A percentile compares a stretch with the other conserved stretches of the same genome.
Conservation (phyloP, 1,140 invertebrate species). For the Pseudomyrmex sp. region DNA sequence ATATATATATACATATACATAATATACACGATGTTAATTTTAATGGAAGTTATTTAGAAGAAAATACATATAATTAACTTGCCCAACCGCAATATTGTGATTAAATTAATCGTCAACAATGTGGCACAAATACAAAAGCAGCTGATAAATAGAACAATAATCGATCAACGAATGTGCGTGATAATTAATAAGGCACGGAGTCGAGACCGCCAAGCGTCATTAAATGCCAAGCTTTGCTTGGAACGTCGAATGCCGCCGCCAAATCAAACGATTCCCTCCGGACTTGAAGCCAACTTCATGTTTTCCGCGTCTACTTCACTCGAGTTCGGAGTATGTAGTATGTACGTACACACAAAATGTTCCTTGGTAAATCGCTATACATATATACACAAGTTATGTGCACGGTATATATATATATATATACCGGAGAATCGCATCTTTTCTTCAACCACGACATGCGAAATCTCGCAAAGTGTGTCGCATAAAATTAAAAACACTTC, state of each 20-base stretch:
- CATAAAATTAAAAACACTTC: conserved; percentile 15
- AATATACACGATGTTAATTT: not conserved
- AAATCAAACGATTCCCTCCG: conserved; percentile 57
- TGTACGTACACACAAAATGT: conserved; percentile 47
- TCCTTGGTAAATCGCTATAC: not conserved
- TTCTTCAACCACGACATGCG: not conserved
- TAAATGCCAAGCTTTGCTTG: conserved; percentile 39
- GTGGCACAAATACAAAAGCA: not conserved
- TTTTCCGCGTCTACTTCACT: conserved; percentile 52
- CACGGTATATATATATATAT: conserved; percentile 25
- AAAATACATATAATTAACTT: conserved; percentile 8
- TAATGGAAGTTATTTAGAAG: not conserved
- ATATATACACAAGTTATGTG: no score
- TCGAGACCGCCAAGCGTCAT: conserved; percentile 39
- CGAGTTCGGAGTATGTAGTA: conserved; percentile 28
- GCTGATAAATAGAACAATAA: not conserved
- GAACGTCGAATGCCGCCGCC: conserved; percentile 52
- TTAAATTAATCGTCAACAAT: not conserved
- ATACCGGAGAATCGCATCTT: conserved; percentile 42
- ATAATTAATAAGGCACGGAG: conserved; percentile 52
- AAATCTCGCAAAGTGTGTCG: not conserved
- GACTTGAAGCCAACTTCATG: conserved; percentile 61
- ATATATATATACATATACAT: no score
- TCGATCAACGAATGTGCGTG: not conserved
- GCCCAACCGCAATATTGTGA: not conserved